Evolutionary conservation across 2,797 vertebrate genomes (phyloP).

Genomic region (Tragelaphus oryx): DNA sequence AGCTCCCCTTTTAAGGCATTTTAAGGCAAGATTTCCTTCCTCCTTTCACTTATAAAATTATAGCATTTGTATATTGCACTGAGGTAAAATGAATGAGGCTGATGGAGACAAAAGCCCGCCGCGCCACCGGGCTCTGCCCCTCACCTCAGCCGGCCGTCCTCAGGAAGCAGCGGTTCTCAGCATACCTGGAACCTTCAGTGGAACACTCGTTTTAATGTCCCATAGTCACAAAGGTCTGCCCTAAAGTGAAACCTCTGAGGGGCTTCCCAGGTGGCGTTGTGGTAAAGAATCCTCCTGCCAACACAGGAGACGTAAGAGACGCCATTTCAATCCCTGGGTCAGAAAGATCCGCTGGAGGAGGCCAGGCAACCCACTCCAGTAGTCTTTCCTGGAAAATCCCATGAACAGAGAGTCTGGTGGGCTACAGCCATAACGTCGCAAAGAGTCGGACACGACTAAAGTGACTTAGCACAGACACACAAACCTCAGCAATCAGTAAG

Average conservation of each 20-base stretch:
- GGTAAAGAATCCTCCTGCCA: not conserved
- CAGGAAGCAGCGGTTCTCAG: rapidly evolving
- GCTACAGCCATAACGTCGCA: not conserved
- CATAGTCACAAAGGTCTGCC: not conserved
- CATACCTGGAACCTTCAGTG: not conserved
- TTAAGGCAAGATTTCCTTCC: not conserved
- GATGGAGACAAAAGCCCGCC: not conserved
- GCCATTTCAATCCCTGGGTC: not conserved
- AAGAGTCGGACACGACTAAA: not conserved
- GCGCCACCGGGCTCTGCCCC: not conserved
- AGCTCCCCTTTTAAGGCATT: not conserved
- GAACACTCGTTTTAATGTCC: not conserved
- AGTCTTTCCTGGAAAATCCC: not conserved
- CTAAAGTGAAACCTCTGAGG: not conserved
- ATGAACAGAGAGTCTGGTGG: not conserved
- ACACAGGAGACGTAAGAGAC: not conserved
- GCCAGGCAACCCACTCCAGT: not conserved
- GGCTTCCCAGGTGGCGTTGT: not conserved
- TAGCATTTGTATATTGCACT: not conserved
- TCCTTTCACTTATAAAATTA: not conserved
- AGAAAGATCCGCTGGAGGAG: not conserved
- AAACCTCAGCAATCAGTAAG: not conserved
- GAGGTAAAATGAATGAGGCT: not conserved
- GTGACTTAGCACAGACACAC: not conserved
- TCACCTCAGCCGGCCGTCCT: not conserved